phyloP scores from a whole-genome alignment of 2,113 vertebrate genomes.

The Prochilodus magdalenae region DNA sequence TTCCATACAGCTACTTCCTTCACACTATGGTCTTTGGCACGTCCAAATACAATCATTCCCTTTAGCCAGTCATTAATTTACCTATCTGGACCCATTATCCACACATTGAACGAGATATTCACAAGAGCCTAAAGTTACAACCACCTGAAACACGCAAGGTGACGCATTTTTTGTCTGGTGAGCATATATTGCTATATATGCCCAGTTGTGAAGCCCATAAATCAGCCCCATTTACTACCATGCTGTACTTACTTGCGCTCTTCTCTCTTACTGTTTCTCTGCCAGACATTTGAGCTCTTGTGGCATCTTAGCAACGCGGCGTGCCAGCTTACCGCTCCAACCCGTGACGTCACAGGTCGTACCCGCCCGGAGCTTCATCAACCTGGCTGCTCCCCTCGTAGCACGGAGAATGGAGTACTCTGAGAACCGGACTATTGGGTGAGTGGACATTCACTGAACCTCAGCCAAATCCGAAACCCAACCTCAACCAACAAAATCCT shows the following conservation, averaged over 20 bases:
- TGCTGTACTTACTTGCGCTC: background rate
- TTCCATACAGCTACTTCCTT: too few relatives aligned
- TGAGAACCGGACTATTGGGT: constrained; percentile 71
- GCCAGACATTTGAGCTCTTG: constrained; percentile 64
- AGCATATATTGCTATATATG: too few relatives aligned
- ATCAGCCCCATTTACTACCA: background rate
- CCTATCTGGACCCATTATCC: too few relatives aligned
- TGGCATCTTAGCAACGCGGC: constrained; percentile 48
- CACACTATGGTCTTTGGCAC: too few relatives aligned
- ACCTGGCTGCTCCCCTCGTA: constrained; percentile 61
- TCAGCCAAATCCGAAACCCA: too few relatives aligned
- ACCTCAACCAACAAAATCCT: too few relatives aligned
- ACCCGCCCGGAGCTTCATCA: constrained; percentile 71
- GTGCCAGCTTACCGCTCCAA: constrained; percentile 36
- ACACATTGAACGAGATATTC: too few relatives aligned
- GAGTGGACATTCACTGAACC: constrained; percentile 21
- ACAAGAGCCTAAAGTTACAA: too few relatives aligned
- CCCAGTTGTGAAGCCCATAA: background rate
- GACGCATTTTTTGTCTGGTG: too few relatives aligned
- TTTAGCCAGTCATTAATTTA: too few relatives aligned
- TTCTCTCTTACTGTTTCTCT: background rate
- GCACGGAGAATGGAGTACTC: constrained; percentile 73
- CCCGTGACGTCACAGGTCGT: constrained; percentile 7
- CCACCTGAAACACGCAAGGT: too few relatives aligned
- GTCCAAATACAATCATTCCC: too few relatives aligned